Conservation (phyloP, 2,113 vertebrate genomes). For the Rhinoderma darwinii region DNA sequence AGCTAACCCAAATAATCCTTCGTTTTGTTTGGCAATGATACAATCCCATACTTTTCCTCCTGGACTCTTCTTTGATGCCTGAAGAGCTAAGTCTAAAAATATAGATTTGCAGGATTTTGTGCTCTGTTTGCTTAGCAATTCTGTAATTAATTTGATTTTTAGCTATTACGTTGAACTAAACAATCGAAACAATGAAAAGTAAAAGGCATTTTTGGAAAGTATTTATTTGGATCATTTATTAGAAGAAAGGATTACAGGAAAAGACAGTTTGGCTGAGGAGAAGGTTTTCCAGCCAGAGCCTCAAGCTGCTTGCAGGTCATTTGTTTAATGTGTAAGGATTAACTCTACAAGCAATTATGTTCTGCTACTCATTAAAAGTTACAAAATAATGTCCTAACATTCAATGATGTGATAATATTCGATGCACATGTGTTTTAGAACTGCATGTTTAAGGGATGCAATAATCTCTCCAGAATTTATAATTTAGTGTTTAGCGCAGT, state of each 20-base stretch:
- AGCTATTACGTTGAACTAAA: conserved; percentile 28
- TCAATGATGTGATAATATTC: too few relatives aligned
- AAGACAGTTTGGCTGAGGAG: conserved; percentile 33
- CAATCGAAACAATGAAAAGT: conserved; percentile 22
- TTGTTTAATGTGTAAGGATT: conserved; percentile 40
- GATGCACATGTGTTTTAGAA: neutral
- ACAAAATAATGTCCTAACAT: neutral
- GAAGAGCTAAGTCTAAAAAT: conserved; percentile 1
- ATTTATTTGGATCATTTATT: conserved; percentile 28
- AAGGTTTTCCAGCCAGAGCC: neutral
- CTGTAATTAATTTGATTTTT: neutral
- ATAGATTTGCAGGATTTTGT: neutral
- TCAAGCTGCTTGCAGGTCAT: conserved; percentile 9
- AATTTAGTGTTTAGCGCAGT: neutral
- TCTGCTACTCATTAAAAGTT: conserved; percentile 6
- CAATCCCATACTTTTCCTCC: neutral
- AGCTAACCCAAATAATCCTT: conserved; percentile 28
- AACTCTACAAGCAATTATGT: conserved; percentile 19
- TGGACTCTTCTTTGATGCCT: conserved; percentile 29
- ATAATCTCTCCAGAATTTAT: neutral
- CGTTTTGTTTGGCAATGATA: conserved; percentile 10
- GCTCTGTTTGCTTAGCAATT: conserved; percentile 27
- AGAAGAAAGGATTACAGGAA: conserved; percentile 44
- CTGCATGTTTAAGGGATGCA: neutral
- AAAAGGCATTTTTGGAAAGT: conserved; percentile 24